Conservation (phyloP, 2,888 invertebrate genomes). For the Pollenia amentaria region DNA sequence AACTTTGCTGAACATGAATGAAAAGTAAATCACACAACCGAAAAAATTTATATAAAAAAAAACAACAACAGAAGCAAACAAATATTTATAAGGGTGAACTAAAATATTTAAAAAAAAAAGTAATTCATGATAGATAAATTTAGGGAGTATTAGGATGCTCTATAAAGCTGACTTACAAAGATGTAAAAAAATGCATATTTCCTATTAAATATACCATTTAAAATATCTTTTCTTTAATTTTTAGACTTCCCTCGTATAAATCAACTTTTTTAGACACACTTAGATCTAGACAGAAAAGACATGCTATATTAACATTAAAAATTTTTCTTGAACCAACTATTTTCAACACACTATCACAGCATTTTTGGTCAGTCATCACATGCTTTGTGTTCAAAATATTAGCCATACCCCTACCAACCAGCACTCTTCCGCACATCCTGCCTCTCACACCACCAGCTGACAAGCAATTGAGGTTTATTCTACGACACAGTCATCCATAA, state of each 20-base stretch:
- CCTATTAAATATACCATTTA: too few species aligned
- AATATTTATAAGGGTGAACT: not conserved
- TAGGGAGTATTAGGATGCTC: too few species aligned
- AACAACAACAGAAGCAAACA: not conserved
- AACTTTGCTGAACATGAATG: conserved; percentile 9
- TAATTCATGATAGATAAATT: too few species aligned
- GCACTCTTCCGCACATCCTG: not conserved
- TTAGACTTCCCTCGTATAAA: not conserved
- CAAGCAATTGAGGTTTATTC: conserved; percentile 42
- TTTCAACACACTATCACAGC: conserved; percentile 56
- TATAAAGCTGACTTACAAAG: too few species aligned
- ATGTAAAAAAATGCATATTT: too few species aligned
- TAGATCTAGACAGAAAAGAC: conserved; percentile 12
- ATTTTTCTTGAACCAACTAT: conserved; percentile 48
- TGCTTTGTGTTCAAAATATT: conserved; percentile 23
- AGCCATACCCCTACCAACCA: not conserved
- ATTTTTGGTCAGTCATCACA: conserved; percentile 49
- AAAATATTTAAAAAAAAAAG: not conserved
- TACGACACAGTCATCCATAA: conserved; percentile 35
- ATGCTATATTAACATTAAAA: conserved; percentile 58
- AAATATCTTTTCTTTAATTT: not conserved
- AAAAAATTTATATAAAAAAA: not conserved
- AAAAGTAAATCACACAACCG: conserved; percentile 41
- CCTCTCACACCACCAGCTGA: not conserved
- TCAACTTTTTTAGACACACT: not conserved